phyloP scores from a whole-genome alignment of 2,113 vertebrate species.

The Aldabrachelys gigantea region DNA sequence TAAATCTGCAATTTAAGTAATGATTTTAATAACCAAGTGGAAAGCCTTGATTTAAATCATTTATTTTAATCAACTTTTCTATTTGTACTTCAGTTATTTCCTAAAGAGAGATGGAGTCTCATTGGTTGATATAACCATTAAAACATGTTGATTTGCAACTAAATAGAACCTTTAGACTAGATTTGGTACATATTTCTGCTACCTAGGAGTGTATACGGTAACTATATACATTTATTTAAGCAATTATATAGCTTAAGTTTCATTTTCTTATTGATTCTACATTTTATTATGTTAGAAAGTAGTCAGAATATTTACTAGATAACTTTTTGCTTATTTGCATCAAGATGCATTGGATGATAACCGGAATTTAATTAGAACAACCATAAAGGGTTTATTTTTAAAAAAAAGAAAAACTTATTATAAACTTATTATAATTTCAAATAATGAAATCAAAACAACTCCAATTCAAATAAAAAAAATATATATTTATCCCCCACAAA shows the following conservation, averaged over 20 bases:
- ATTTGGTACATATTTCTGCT: no score
- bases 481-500: no score
- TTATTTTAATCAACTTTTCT: no score
- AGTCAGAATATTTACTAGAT: not conserved
- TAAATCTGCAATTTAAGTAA: no score
- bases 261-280: not conserved
- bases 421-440: not conserved
- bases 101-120: no score
- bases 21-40: no score
- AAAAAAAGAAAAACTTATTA: not conserved
- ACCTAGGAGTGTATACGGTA: no score
- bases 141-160: not conserved
- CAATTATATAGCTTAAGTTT: no score
- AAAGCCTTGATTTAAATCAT: no score
- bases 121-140: not conserved
- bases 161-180: no score
- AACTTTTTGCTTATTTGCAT: not conserved
- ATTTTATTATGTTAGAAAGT: not conserved
- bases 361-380: not conserved
- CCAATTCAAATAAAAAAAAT: not conserved
- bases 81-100: no score
- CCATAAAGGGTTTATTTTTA: not conserved
- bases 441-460: not conserved
- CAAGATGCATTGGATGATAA: not conserved
- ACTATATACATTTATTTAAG: no score